A percentile compares a stretch with the other conserved stretches of the same genome.
These are phyloP conservation scores for Dipodomys spectabilis DNA, from an alignment of 2,113 vertebrate genomes.

Conservation along the genomic window DNA sequence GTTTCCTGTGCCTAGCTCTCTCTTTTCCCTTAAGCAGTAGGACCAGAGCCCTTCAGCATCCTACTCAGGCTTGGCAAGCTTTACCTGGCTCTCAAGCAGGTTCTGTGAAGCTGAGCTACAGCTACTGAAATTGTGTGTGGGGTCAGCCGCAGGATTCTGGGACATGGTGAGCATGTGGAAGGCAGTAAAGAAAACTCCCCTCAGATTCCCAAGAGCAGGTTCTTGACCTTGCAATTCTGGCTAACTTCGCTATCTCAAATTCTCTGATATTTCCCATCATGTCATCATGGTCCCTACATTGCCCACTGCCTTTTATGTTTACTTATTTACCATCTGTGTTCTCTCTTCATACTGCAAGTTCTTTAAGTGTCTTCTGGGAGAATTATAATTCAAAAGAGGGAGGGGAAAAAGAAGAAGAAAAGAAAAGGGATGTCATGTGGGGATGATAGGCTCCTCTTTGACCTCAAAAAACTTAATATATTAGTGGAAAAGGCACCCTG, in stretches of 20 bases:
- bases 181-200: not conserved
- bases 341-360: not conserved
- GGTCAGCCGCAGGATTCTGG: not conserved
- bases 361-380: conserved; percentile 26
- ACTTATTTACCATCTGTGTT: not conserved
- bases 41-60: not conserved
- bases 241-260: not conserved
- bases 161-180: not conserved
- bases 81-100: not conserved
- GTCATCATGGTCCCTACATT: not conserved
- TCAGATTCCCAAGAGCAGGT: not conserved
- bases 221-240: not conserved
- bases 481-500: not conserved
- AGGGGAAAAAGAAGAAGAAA: not conserved
- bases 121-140: too few relatives aligned
- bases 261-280: not conserved
- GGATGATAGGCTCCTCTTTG: not conserved
- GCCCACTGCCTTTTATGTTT: not conserved
- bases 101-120: not conserved
- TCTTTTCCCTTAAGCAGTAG: not conserved
- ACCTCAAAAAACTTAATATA: not conserved
- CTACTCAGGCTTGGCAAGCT: not conserved
- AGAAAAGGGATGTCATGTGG: not conserved
- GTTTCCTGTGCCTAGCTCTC: not conserved
- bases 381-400: not conserved